Evolutionary conservation across 2,888 invertebrate genomes (phyloP).

Genomic region (Drosophila kanekoi): DNA sequence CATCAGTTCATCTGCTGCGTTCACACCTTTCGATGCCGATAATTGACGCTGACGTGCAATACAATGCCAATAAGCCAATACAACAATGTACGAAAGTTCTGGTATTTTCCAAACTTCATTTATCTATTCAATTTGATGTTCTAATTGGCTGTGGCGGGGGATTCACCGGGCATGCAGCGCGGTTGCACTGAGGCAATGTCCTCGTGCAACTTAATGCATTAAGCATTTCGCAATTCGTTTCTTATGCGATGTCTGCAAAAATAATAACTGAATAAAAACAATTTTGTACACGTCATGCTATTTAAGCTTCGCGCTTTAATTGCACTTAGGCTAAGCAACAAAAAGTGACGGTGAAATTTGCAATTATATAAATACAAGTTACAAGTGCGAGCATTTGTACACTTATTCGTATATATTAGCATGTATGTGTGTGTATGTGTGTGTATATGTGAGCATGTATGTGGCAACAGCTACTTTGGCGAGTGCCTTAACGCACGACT

Average conservation of each 20-base stretch:
- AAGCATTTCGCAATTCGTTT: constrained; percentile 13
- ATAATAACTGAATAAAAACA: neutral
- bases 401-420: neutral
- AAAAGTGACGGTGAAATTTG: constrained; percentile 67
- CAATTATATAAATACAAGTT: constrained; percentile 69
- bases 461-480: constrained; percentile 3
- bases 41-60: constrained; percentile 7
- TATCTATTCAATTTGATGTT: neutral
- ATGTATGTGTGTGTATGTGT: constrained; percentile 7
- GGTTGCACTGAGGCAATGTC: constrained; percentile 3
- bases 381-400: constrained; percentile 29
- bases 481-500: constrained; percentile 20
- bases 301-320: constrained; percentile 63
- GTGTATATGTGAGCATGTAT: constrained; percentile 13
- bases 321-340: constrained; percentile 59
- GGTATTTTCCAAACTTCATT: constrained; percentile 13
- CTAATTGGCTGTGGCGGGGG: constrained; percentile 1
- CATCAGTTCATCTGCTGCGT: constrained; percentile 19
- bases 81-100: neutral
- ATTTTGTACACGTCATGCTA: constrained; percentile 60
- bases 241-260: constrained; percentile 40
- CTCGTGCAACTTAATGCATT: constrained; percentile 12
- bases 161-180: constrained; percentile 6
- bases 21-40: constrained; percentile 6
- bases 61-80: neutral